Percentiles rank a stretch among this genome's conserved stretches.
phyloP scores from a whole-genome alignment of 1,140 invertebrate species.

The Anthonomus grandis region DNA sequence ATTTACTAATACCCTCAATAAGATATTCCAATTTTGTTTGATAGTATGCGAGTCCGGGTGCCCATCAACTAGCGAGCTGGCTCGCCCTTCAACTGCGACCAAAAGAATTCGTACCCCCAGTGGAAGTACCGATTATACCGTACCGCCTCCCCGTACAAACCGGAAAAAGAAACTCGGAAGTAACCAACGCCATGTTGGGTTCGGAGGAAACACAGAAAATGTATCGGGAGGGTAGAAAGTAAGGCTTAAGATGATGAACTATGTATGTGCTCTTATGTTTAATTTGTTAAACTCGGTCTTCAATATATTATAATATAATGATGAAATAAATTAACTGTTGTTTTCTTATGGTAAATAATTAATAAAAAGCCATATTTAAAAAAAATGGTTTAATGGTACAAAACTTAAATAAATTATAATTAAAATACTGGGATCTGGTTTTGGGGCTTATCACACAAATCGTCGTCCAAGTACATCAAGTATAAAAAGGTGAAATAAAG shows the following conservation, averaged over 20 bases:
- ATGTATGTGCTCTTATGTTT: no score
- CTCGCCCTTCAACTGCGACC: constrained; percentile 33
- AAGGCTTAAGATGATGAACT: neutral
- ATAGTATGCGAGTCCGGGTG: constrained; percentile 38
- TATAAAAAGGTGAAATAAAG: constrained; percentile 69
- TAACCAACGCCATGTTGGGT: constrained; percentile 42
- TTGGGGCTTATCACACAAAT: constrained; percentile 34
- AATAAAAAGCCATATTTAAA: no score
- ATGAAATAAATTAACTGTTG: no score
- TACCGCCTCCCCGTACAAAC: constrained; percentile 34
- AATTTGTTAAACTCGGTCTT: neutral
- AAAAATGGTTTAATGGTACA: no score
- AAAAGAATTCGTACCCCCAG: constrained; percentile 30
- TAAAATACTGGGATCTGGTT: constrained; percentile 37
- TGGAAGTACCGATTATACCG: constrained; percentile 37
- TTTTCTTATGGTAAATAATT: no score
- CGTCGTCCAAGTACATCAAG: constrained; percentile 45
- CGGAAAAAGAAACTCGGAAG: constrained; percentile 43
- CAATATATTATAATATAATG: no score
- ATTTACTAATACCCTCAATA: neutral
- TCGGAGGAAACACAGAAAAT: constrained; percentile 42
- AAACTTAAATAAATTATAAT: no score
- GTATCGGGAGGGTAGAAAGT: constrained; percentile 39
- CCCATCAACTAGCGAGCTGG: constrained; percentile 43
- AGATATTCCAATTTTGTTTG: constrained; percentile 9